phyloP scores from a whole-genome alignment of 2,888 invertebrate species.

The Rhagonycha fulva region DNA sequence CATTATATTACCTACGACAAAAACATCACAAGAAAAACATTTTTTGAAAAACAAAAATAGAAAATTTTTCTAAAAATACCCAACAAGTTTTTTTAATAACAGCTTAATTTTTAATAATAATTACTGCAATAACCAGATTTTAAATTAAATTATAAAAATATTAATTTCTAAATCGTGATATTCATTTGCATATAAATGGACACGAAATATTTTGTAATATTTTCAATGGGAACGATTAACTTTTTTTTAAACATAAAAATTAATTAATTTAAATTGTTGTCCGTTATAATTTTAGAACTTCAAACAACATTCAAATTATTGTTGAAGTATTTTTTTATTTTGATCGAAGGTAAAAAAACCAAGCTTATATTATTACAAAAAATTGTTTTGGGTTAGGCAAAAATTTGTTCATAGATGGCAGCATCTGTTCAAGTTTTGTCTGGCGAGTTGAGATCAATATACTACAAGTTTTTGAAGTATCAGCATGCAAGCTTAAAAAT shows the following conservation, averaged over 20 bases:
- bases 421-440: slow-evolving; percentile 32
- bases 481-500: not conserved
- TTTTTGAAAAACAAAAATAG: not conserved
- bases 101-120: not conserved
- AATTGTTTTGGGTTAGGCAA: slow-evolving; percentile 18
- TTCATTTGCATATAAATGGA: not conserved
- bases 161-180: not conserved
- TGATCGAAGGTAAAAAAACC: not conserved
- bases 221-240: not conserved
- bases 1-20: slow-evolving; percentile 35
- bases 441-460: slow-evolving; percentile 36
- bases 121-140: not conserved
- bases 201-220: not conserved
- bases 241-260: not conserved
- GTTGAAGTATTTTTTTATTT: not conserved
- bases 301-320: not conserved
- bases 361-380: not conserved
- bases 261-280: not conserved
- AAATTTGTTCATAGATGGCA: slow-evolving; percentile 40
- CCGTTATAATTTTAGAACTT: not conserved
- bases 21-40: slow-evolving; percentile 31
- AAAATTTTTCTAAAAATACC: not conserved
- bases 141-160: not conserved
- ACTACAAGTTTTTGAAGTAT: not conserved
- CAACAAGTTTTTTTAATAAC: not conserved